phyloP scores from a whole-genome alignment of 2,888 invertebrate species.

The Hemaris fuciformis region DNA sequence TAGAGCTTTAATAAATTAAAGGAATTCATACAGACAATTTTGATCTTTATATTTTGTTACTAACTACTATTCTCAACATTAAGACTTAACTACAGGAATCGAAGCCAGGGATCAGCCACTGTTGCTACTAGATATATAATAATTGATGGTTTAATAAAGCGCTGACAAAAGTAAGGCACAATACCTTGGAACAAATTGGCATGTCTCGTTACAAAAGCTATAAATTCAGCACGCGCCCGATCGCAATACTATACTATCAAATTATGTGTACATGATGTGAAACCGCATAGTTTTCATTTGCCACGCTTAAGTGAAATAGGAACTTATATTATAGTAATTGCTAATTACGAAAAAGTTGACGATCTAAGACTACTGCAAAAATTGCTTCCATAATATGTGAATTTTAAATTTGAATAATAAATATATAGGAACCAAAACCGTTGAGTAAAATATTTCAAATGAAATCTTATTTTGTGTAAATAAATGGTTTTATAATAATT shows the following conservation, averaged over 20 bases:
- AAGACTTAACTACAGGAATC: too few species aligned
- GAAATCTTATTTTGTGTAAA: too few species aligned
- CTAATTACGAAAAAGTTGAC: neutral
- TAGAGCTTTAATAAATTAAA: too few species aligned
- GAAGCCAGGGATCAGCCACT: neutral
- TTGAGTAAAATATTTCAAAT: too few species aligned
- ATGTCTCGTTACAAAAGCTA: slow-evolving; percentile 27
- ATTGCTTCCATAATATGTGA: neutral
- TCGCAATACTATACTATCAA: slow-evolving; percentile 26
- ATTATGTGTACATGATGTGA: slow-evolving; percentile 15
- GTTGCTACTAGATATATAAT: neutral
- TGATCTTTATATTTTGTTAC: too few species aligned
- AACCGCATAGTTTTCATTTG: slow-evolving; percentile 17
- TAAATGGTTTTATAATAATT: too few species aligned
- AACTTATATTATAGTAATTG: slow-evolving; percentile 4
- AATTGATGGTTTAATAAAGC: neutral
- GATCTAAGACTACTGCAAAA: neutral
- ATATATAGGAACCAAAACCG: too few species aligned
- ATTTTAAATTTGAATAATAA: too few species aligned
- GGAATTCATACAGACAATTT: too few species aligned
- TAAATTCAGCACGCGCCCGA: slow-evolving; percentile 26
- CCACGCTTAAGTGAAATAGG: slow-evolving; percentile 8
- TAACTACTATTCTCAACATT: too few species aligned
- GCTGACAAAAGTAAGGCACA: neutral
- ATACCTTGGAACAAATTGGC: neutral